These are phyloP conservation scores for Gorsachius magnificus DNA, from an alignment of 2,797 vertebrate genomes.

Conservation along the genomic window DNA sequence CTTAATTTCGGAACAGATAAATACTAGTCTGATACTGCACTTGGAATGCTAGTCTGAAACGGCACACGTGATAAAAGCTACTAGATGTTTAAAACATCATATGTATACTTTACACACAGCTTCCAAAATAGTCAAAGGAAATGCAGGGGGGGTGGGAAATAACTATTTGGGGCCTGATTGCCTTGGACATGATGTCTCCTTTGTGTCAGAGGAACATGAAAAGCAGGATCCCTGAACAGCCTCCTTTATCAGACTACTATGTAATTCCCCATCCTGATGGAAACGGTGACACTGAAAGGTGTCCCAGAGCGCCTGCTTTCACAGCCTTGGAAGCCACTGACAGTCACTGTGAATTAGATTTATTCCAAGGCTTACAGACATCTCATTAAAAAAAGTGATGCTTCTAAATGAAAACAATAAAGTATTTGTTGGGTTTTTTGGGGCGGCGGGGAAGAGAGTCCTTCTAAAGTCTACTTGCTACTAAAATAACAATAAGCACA, in stretches of 20 bases:
- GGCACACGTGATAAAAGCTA: not conserved
- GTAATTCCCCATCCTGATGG: not conserved
- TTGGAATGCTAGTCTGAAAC: not conserved
- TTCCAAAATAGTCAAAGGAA: not conserved
- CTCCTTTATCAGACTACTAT: not conserved
- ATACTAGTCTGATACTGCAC: not conserved
- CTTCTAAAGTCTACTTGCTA: not conserved
- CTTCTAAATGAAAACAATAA: not conserved
- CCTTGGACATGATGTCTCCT: not conserved
- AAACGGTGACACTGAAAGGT: not conserved
- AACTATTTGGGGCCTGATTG: not conserved
- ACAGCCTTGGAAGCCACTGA: not conserved
- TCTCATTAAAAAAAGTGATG: not conserved
- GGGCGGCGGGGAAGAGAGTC: accelerated
- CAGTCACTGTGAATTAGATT: not conserved
- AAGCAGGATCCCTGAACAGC: not conserved
- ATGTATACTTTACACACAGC: not conserved
- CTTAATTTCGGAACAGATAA: slow-evolving; percentile 54
- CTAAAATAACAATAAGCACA: not conserved
- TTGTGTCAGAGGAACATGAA: not conserved
- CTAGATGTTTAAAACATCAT: not conserved
- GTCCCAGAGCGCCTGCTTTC: not conserved
- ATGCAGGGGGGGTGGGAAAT: not conserved
- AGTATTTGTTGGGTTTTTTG: accelerated
- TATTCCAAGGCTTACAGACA: not conserved